Conservation (phyloP, 2,113 vertebrate species). For the Hipposideros armiger region DNA sequence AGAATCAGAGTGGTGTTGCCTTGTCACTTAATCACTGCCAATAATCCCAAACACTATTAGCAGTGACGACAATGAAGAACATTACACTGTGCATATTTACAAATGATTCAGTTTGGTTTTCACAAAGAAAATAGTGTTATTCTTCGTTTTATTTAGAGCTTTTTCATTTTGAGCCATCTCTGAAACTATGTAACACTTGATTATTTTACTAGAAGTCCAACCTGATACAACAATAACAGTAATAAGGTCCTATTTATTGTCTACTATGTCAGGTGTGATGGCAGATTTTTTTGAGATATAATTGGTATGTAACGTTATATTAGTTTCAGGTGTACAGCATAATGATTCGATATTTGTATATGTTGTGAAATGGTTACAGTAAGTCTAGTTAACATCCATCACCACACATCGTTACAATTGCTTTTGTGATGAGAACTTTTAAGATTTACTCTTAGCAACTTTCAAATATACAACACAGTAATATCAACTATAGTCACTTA, state of each 20-base stretch:
- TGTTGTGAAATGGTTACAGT: too few relatives aligned
- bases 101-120: constrained; percentile 4
- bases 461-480: neutral
- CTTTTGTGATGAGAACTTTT: neutral
- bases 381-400: too few relatives aligned
- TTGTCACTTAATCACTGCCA: neutral
- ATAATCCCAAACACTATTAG: neutral
- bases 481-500: neutral
- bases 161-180: constrained; percentile 42
- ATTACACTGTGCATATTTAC: neutral
- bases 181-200: constrained; percentile 1
- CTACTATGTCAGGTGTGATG: neutral
- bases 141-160: neutral
- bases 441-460: neutral
- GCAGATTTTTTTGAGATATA: neutral
- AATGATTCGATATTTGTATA: too few relatives aligned
- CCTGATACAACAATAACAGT: neutral
- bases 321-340: too few relatives aligned
- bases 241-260: neutral
- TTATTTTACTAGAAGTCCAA: constrained; percentile 17
- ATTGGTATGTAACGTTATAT: too few relatives aligned
- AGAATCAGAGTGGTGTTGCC: neutral
- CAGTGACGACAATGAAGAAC: neutral
- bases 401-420: neutral
- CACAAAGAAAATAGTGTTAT: neutral